Conservation (phyloP, 2,888 invertebrate genomes). For the Heteromurus nitidus region DNA sequence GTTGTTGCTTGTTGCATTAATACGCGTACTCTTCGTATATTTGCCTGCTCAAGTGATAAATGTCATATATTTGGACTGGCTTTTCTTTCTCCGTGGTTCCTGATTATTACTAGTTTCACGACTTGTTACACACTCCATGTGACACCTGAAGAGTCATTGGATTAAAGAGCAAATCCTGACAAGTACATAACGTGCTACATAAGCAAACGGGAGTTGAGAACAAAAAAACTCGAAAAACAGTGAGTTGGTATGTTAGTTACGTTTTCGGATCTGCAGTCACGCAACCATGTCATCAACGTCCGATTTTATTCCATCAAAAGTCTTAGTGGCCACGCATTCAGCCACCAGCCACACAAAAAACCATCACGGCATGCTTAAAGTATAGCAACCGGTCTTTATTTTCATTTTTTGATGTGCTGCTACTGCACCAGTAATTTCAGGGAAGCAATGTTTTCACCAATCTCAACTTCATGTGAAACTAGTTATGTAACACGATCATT, state of each 20-base stretch:
- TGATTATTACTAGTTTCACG: conserved; percentile 51
- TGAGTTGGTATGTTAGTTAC: neutral
- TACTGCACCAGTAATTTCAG: too few species aligned
- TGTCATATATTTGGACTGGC: conserved; percentile 17
- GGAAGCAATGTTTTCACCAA: too few species aligned
- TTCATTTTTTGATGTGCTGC: neutral
- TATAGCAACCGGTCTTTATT: conserved; percentile 32
- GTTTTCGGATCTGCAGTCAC: conserved; percentile 52
- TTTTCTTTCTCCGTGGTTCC: conserved; percentile 16
- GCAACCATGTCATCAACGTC: conserved; percentile 62
- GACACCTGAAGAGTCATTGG: conserved; percentile 62
- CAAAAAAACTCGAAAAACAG: neutral
- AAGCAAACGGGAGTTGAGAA: neutral
- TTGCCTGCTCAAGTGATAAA: conserved; percentile 40
- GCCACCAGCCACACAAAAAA: conserved; percentile 25
- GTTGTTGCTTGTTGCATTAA: conserved; percentile 9
- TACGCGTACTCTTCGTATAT: conserved; percentile 13
- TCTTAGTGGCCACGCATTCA: conserved; percentile 4
- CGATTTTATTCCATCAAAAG: conserved; percentile 58
- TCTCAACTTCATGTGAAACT: too few species aligned
- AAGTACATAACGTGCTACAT: conserved; percentile 4
- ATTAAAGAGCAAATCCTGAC: conserved; percentile 52
- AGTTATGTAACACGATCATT: too few species aligned
- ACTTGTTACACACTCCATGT: conserved; percentile 61
- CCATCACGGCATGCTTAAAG: conserved; percentile 11